A percentile compares a stretch with the other conserved stretches of the same genome.
phyloP scores from a whole-genome alignment of 2,113 vertebrate species.

The Bufo gargarizans region DNA sequence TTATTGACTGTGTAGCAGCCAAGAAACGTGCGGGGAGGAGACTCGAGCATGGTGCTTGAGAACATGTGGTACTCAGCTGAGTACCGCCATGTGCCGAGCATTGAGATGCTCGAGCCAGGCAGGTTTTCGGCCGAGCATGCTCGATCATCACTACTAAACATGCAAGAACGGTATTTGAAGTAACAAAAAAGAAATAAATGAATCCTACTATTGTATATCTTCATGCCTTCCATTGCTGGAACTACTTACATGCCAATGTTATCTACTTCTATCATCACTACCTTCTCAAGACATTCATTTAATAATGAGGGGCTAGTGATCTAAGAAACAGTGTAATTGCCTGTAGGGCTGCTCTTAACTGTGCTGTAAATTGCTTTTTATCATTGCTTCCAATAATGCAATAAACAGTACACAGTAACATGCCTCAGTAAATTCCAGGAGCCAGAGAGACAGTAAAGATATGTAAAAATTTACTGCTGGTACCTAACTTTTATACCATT shows the following conservation, averaged over 20 bases:
- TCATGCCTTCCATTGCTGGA: not conserved
- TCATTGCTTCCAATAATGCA: constrained; percentile 3
- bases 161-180: not conserved
- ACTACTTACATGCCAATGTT: not conserved
- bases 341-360: not conserved
- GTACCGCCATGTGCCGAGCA: too few species aligned
- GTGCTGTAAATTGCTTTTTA: not conserved
- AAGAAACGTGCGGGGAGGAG: too few species aligned
- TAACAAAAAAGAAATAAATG: not conserved
- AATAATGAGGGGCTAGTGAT: not conserved
- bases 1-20: too few species aligned
- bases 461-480: constrained; percentile 25
- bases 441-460: constrained; percentile 8
- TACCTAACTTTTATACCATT: constrained; percentile 12
- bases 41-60: too few species aligned
- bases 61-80: too few species aligned
- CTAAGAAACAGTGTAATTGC: not conserved
- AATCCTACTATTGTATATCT: not conserved
- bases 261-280: not conserved
- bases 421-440: not conserved
- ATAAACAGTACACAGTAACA: constrained; percentile 8
- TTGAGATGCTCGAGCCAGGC: too few species aligned
- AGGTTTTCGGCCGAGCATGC: too few species aligned
- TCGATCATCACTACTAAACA: too few species aligned
- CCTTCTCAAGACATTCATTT: not conserved